phyloP scores from a whole-genome alignment of 2,888 invertebrate genomes.

The Diarsia dahlii region DNA sequence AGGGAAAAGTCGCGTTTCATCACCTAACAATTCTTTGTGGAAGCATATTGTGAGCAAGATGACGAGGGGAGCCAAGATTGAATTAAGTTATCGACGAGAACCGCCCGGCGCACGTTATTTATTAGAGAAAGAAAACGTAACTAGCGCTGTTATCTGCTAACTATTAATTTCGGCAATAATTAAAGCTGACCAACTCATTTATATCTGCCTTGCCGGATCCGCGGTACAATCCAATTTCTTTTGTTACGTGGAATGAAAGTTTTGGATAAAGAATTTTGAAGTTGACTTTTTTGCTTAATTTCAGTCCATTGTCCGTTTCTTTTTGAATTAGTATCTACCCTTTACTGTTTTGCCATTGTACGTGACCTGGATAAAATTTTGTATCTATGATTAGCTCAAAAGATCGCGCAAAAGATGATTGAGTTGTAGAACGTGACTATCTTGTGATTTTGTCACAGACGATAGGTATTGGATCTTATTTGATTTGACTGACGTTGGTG shows the following conservation, averaged over 20 bases:
- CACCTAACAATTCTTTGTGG: constrained; percentile 77
- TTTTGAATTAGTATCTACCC: constrained; percentile 44
- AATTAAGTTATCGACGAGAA: constrained; percentile 87
- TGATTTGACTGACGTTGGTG: constrained; percentile 4
- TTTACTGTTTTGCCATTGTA: constrained; percentile 25
- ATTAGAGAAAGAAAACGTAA: constrained; percentile 82
- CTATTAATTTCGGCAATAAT: constrained; percentile 88
- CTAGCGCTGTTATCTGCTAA: constrained; percentile 79
- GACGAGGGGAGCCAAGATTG: constrained; percentile 87
- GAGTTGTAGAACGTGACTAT: constrained; percentile 21
- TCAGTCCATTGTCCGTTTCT: constrained; percentile 35
- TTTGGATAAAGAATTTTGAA: constrained; percentile 51
- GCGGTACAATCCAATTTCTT: constrained; percentile 63
- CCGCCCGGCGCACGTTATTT: constrained; percentile 80
- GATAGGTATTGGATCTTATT: constrained; percentile 19
- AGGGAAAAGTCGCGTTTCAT: constrained; percentile 79
- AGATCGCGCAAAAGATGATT: constrained; percentile 21
- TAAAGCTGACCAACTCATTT: constrained; percentile 83
- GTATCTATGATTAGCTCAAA: not conserved
- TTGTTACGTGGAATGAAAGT: constrained; percentile 62
- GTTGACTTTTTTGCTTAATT: constrained; percentile 41
- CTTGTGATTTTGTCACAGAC: constrained; percentile 11
- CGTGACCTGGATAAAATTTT: constrained; percentile 26
- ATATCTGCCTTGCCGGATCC: constrained; percentile 71
- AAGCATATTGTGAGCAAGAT: constrained; percentile 79